These are phyloP conservation scores for Steinernema hermaphroditum DNA, from an alignment of 2,888 invertebrate species.

Conservation along the genomic window DNA sequence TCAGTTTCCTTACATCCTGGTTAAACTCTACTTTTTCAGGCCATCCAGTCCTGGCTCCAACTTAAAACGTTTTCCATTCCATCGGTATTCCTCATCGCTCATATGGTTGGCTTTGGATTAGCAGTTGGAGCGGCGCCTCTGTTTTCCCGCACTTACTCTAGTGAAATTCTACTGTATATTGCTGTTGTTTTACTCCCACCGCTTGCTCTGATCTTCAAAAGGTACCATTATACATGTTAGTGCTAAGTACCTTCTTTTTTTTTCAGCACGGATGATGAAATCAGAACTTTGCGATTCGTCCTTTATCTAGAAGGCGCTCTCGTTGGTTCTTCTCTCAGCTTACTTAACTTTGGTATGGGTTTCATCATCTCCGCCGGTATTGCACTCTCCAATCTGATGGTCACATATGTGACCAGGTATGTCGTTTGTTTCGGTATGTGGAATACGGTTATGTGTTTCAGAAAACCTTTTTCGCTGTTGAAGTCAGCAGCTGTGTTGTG, in stretches of 20 bases:
- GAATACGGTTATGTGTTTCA: too few relatives aligned
- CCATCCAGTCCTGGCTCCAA: background rate
- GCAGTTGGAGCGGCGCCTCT: background rate
- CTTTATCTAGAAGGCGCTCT: slow-evolving; percentile 45
- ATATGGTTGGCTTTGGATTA: slow-evolving; percentile 7
- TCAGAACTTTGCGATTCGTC: slow-evolving; percentile 40
- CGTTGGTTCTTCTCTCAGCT: slow-evolving; percentile 43
- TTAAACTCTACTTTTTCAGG: background rate
- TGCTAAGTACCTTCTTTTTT: background rate
- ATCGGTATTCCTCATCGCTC: background rate
- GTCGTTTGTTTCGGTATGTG: too few relatives aligned
- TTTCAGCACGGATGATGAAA: background rate
- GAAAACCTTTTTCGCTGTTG: slow-evolving; percentile 5
- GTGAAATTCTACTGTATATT: background rate
- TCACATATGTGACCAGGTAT: slow-evolving; percentile 24
- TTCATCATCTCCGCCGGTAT: slow-evolving; percentile 34
- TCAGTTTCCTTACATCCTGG: background rate
- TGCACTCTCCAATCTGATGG: slow-evolving; percentile 36
- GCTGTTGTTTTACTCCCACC: background rate
- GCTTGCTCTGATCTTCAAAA: background rate
- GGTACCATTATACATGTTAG: background rate
- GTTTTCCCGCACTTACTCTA: background rate
- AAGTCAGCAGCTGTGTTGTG: slow-evolving; percentile 17
- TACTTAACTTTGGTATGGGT: slow-evolving; percentile 53
- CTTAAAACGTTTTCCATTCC: slow-evolving; percentile 23